Conservation (phyloP, 2,888 invertebrate genomes). For the Ichneumon xanthorius region DNA sequence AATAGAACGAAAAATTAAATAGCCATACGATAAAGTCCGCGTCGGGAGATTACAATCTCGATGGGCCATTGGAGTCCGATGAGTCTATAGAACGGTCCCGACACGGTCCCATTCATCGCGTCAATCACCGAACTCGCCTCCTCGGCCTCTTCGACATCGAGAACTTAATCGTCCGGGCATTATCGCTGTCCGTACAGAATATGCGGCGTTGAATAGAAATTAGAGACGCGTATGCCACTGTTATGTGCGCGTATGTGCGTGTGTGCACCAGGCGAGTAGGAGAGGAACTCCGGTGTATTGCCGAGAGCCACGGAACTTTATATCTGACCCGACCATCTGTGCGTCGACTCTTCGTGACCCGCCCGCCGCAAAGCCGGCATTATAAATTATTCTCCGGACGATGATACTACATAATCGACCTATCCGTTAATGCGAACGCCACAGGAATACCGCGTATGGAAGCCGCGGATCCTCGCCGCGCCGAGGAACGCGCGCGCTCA, state of each 20-base stretch:
- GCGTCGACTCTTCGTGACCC: slow-evolving; percentile 40
- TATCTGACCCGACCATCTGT: slow-evolving; percentile 54
- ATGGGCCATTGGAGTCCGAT: neutral
- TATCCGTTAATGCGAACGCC: slow-evolving; percentile 1
- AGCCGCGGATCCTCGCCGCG: neutral
- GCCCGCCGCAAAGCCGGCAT: neutral
- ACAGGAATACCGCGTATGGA: neutral
- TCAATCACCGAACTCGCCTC: slow-evolving; percentile 59
- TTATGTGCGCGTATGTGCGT: too few relatives aligned
- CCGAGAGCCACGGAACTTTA: slow-evolving; percentile 39
- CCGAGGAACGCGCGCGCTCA: neutral
- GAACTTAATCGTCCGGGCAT: slow-evolving; percentile 62
- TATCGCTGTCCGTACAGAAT: slow-evolving; percentile 37
- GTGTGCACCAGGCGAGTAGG: neutral
- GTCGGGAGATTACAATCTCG: slow-evolving; percentile 43
- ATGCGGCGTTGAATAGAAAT: slow-evolving; percentile 57
- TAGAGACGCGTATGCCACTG: slow-evolving; percentile 42
- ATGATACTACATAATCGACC: slow-evolving; percentile 20
- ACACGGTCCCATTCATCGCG: slow-evolving; percentile 49
- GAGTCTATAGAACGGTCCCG: neutral
- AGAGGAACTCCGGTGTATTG: neutral
- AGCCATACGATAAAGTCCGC: slow-evolving; percentile 44
- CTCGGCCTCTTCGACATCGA: slow-evolving; percentile 40
- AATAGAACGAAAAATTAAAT: slow-evolving; percentile 25
- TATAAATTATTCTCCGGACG: slow-evolving; percentile 24